These are phyloP conservation scores for Hemicrepidius hirtus DNA, from an alignment of 2,888 invertebrate species.

Conservation along the genomic window DNA sequence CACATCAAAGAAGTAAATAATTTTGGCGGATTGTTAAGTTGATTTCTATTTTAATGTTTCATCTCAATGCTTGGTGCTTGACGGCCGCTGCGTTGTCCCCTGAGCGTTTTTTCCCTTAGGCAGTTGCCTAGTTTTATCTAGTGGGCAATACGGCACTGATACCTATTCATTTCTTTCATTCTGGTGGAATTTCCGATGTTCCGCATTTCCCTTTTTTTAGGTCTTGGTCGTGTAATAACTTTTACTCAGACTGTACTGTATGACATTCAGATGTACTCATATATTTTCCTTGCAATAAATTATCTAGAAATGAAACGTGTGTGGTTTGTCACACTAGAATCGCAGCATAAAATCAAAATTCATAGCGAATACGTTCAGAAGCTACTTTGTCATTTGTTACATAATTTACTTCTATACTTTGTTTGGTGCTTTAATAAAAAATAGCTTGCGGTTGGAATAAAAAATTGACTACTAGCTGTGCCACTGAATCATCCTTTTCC, in stretches of 20 bases:
- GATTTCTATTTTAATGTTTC: too few relatives aligned
- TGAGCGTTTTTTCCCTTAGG: too few relatives aligned
- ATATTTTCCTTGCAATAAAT: constrained; percentile 36
- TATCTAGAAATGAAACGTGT: constrained; percentile 37
- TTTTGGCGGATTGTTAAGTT: too few relatives aligned
- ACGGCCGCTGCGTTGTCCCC: too few relatives aligned
- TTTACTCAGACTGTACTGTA: constrained; percentile 6
- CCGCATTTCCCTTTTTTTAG: too few relatives aligned
- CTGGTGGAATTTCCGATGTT: too few relatives aligned
- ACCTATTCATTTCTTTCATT: too few relatives aligned
- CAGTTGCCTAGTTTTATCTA: too few relatives aligned
- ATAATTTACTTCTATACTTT: constrained; percentile 39
- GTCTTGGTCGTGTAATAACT: background rate
- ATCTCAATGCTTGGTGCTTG: too few relatives aligned
- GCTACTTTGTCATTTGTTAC: constrained; percentile 42
- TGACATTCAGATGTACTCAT: constrained; percentile 12
- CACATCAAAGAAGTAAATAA: too few relatives aligned
- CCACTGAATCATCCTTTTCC: constrained; percentile 25
- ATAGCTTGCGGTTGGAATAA: constrained; percentile 23
- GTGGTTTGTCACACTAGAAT: constrained; percentile 38
- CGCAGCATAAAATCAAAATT: constrained; percentile 45
- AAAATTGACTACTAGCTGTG: constrained; percentile 15
- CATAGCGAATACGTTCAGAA: constrained; percentile 40
- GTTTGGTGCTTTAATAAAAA: constrained; percentile 34
- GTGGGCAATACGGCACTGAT: too few relatives aligned